Evolutionary conservation across 2,888 invertebrate genomes (phyloP).

Genomic region (Heliconius ethilla): DNA sequence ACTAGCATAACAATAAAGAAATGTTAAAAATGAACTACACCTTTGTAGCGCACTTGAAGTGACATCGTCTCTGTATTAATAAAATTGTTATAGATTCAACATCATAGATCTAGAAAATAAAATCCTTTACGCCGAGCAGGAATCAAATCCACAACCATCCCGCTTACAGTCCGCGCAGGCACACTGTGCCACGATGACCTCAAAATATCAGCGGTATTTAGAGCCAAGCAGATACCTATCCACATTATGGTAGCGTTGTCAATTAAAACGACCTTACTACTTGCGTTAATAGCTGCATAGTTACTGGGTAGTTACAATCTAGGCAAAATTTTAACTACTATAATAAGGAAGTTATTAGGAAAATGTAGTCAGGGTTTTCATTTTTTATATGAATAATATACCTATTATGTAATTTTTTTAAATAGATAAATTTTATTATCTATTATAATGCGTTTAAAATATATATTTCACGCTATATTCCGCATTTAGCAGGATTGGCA

Average conservation of each 20-base stretch:
- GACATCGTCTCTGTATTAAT: background rate
- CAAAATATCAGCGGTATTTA: slow-evolving; percentile 1
- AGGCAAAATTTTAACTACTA: slow-evolving; percentile 33
- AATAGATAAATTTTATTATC: background rate
- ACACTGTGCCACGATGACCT: background rate
- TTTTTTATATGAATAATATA: background rate
- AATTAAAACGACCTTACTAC: slow-evolving; percentile 44
- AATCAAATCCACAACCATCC: background rate
- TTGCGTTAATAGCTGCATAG: slow-evolving; percentile 34
- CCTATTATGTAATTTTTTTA: no score
- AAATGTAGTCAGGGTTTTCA: background rate
- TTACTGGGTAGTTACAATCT: slow-evolving; percentile 14
- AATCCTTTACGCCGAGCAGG: background rate
- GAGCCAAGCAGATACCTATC: background rate
- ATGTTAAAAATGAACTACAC: background rate
- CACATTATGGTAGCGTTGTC: slow-evolving; percentile 29
- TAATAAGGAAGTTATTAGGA: slow-evolving; percentile 36
- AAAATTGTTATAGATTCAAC: background rate
- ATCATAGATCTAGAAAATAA: no score
- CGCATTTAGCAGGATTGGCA: no score
- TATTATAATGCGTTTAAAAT: no score
- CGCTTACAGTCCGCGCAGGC: no score
- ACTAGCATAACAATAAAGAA: background rate
- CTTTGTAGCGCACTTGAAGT: background rate
- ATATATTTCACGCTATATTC: no score